Evolutionary conservation across 2,888 invertebrate species (phyloP).

Genomic region (Oasisia sp.): DNA sequence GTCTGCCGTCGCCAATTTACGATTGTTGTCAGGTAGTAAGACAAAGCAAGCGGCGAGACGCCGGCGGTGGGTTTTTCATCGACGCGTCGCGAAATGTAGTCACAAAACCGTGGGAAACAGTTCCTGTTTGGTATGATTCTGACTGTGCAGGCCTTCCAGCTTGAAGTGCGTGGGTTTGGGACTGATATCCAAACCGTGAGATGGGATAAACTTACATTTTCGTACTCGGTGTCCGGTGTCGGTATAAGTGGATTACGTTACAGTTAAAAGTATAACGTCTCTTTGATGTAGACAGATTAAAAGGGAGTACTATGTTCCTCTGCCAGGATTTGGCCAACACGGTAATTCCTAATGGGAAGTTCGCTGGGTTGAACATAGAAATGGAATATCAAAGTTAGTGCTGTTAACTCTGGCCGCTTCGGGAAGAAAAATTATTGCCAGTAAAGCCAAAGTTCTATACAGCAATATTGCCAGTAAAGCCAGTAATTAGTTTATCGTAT

Average conservation of each 20-base stretch:
- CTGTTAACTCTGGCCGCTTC: too few relatives aligned
- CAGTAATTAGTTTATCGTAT: too few relatives aligned
- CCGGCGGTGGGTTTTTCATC: neutral
- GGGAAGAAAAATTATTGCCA: too few relatives aligned
- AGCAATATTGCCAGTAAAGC: too few relatives aligned
- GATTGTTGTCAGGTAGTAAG: neutral
- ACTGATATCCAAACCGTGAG: neutral
- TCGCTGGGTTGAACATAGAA: too few relatives aligned
- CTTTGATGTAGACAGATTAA: too few relatives aligned
- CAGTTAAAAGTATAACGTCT: neutral
- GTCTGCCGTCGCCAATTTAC: neutral
- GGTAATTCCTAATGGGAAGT: too few relatives aligned
- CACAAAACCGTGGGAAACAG: neutral
- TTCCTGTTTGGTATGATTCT: neutral
- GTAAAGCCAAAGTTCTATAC: too few relatives aligned
- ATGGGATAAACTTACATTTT: neutral
- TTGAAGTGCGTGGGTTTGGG: neutral
- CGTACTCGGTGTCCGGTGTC: neutral
- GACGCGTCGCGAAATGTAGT: neutral
- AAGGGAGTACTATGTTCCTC: too few relatives aligned
- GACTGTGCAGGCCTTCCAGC: neutral
- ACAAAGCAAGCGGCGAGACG: neutral
- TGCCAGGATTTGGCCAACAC: too few relatives aligned
- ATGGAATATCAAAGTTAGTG: too few relatives aligned
- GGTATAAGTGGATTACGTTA: neutral